Evolutionary conservation across 2,888 invertebrate genomes (phyloP).

Genomic region (Malthinus flaveolus): DNA sequence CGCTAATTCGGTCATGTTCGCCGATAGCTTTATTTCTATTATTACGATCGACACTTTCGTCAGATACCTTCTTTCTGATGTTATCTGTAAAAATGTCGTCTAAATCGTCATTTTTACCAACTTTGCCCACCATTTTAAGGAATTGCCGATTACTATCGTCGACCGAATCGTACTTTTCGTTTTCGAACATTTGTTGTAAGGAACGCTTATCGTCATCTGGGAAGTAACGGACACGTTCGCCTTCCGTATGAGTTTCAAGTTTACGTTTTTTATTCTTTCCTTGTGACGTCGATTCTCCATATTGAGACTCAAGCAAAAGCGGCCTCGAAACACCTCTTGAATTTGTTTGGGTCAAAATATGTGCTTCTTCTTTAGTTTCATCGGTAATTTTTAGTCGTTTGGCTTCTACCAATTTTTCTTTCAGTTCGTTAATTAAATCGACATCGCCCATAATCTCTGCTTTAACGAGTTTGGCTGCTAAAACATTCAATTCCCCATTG

Average conservation of each 20-base stretch:
- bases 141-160: slow-evolving; percentile 82
- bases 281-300: slow-evolving; percentile 53
- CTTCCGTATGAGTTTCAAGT: slow-evolving; percentile 72
- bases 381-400: slow-evolving; percentile 52
- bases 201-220: slow-evolving; percentile 88
- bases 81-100: slow-evolving; percentile 85
- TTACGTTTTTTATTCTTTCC: slow-evolving; percentile 59
- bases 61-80: slow-evolving; percentile 68
- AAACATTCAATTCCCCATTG: slow-evolving; percentile 85
- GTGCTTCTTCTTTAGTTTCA: slow-evolving; percentile 52
- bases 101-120: slow-evolving; percentile 71
- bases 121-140: slow-evolving; percentile 70
- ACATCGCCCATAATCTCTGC: slow-evolving; percentile 91
- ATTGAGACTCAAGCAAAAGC: slow-evolving; percentile 54
- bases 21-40: slow-evolving; percentile 70
- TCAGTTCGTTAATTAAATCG: slow-evolving; percentile 70
- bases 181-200: slow-evolving; percentile 81
- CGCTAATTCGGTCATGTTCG: slow-evolving; percentile 71
- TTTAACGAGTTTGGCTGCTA: slow-evolving; percentile 89
- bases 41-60: slow-evolving; percentile 62
- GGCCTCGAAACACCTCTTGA: slow-evolving; percentile 71
- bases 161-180: slow-evolving; percentile 78
- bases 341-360: slow-evolving; percentile 72
- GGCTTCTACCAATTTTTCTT: slow-evolving; percentile 73
- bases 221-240: slow-evolving; percentile 80